phyloP scores from a whole-genome alignment of 2,888 invertebrate genomes.

The Imbricaverruca yamaguchii region DNA sequence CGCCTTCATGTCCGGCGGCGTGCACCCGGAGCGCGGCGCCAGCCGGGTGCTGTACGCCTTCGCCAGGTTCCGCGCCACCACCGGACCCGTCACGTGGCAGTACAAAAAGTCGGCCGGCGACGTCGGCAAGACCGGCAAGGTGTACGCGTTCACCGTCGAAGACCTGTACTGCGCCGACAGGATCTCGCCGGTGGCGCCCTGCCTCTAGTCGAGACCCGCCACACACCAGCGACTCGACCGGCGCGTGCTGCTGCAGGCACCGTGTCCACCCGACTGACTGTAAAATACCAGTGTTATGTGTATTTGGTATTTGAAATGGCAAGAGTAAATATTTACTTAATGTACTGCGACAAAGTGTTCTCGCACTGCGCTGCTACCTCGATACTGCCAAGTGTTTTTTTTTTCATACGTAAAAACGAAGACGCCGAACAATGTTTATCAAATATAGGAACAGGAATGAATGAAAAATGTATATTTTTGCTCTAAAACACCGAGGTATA shows the following conservation, averaged over 20 bases:
- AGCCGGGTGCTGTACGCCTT: neutral
- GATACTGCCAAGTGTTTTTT: too few species aligned
- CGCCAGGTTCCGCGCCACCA: slow-evolving; percentile 8
- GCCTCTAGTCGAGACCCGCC: neutral
- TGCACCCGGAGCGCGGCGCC: neutral
- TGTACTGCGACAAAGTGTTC: too few species aligned
- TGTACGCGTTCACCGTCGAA: neutral
- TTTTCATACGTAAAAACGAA: too few species aligned
- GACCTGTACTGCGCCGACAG: neutral
- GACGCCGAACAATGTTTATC: too few species aligned
- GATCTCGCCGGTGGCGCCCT: slow-evolving; percentile 4
- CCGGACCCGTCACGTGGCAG: neutral
- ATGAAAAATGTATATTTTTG: too few species aligned
- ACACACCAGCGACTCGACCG: too few species aligned
- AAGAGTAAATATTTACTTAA: too few species aligned
- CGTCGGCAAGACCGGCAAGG: neutral
- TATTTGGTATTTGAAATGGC: too few species aligned
- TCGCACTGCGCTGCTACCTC: too few species aligned
- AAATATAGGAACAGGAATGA: too few species aligned
- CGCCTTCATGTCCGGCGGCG: neutral
- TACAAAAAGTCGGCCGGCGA: neutral
- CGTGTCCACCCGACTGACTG: neutral
- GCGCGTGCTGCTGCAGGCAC: neutral
- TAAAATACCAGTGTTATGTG: too few species aligned
- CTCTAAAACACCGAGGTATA: too few species aligned